phyloP scores from a whole-genome alignment of 2,797 vertebrate species.

The Enteromius unitaeniatus region DNA sequence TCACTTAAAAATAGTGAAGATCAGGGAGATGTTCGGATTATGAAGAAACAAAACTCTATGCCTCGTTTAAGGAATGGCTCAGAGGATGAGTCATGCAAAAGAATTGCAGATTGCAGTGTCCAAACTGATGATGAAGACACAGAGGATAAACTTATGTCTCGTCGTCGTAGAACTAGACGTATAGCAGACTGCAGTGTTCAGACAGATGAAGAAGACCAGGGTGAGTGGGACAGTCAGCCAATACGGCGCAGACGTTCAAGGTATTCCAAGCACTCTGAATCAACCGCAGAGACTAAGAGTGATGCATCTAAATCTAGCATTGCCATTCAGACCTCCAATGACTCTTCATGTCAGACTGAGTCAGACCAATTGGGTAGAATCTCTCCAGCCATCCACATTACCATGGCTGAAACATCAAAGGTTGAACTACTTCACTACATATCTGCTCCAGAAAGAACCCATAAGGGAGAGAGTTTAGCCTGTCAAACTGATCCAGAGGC shows the following conservation, averaged over 20 bases:
- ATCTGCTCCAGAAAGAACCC: conserved; percentile 95
- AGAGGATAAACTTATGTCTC: conserved; percentile 89
- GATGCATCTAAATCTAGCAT: conserved; percentile 89
- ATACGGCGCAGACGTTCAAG: conserved; percentile 91
- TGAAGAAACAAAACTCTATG: conserved; percentile 98
- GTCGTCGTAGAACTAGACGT: conserved; percentile 88
- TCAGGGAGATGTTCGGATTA: conserved; percentile 82
- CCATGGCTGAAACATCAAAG: conserved; percentile 89
- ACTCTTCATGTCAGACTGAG: conserved; percentile 97
- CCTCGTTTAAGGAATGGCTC: conserved; percentile 90
- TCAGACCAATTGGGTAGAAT: conserved; percentile 88
- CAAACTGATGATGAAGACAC: conserved; percentile 98
- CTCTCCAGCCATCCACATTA: conserved; percentile 96
- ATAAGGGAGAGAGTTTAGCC: conserved; percentile 94
- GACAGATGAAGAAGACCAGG: conserved; percentile 96
- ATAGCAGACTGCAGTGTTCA: conserved; percentile 97
- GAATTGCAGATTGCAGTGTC: conserved; percentile 92
- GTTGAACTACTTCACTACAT: conserved; percentile 96
- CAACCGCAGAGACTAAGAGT: conserved; percentile 82
- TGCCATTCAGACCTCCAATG: conserved; percentile 95
- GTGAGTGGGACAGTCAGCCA: conserved; percentile 93
- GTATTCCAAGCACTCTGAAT: conserved; percentile 88
- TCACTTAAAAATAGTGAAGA: conserved; percentile 91
- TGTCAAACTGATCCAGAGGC: conserved; percentile 96
- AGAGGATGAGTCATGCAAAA: conserved; percentile 86